Conservation (phyloP, 1,140 invertebrate species). For the Ladona fulva region DNA sequence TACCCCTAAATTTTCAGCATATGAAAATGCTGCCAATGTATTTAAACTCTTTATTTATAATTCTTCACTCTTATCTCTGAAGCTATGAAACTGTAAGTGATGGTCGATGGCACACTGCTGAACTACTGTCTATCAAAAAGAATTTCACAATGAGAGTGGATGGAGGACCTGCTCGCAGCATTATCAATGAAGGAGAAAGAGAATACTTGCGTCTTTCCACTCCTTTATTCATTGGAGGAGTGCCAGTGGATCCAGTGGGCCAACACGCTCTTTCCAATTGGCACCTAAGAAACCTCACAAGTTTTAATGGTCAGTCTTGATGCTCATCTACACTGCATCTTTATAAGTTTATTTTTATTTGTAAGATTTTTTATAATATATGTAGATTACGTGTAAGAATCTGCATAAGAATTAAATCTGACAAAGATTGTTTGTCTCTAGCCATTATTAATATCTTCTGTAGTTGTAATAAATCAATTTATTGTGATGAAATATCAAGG, state of each 20-base stretch:
- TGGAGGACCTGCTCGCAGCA: conserved; percentile 72
- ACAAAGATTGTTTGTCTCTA: no score
- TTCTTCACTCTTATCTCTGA: conserved; percentile 29
- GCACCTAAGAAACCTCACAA: conserved; percentile 87
- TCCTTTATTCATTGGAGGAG: conserved; percentile 87
- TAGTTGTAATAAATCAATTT: no score
- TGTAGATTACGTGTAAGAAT: no score
- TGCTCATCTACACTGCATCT: no score
- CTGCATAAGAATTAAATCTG: no score
- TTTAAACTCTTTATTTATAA: not conserved
- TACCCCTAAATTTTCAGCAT: no score
- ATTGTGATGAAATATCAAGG: no score
- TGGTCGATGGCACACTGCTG: conserved; percentile 77
- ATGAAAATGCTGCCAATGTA: no score
- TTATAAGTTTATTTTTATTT: no score
- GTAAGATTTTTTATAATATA: no score
- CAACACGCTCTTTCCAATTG: conserved; percentile 78
- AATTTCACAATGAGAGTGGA: conserved; percentile 92
- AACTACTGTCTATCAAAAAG: conserved; percentile 83
- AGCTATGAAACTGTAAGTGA: conserved; percentile 82
- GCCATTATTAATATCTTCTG: no score
- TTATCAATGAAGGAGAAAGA: conserved; percentile 86
- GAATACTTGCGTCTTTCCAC: conserved; percentile 77
- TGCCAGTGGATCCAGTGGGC: conserved; percentile 67
- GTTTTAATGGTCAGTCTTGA: conserved; percentile 70